phyloP scores from a whole-genome alignment of 1,140 invertebrate species.

The Drosophila ananassae region DNA sequence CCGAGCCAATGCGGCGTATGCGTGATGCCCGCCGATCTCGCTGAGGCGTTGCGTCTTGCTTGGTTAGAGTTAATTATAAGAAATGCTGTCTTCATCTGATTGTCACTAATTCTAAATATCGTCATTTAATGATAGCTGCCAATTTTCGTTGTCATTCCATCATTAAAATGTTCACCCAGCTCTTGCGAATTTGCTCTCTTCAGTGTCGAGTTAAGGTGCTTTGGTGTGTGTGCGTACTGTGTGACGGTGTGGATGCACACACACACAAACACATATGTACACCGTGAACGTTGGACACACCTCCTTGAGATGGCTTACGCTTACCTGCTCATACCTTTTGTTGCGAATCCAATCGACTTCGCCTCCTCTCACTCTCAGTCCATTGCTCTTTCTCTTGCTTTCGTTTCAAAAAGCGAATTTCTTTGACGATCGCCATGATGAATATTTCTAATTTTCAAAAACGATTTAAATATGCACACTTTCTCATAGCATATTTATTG shows the following conservation, averaged over 20 bases:
- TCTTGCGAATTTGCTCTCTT: constrained; percentile 14
- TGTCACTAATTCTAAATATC: constrained; percentile 76
- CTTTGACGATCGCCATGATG: constrained; percentile 61
- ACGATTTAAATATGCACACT: not conserved
- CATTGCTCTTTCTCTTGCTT: constrained; percentile 3
- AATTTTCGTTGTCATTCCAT: constrained; percentile 74
- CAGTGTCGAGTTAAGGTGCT: not conserved
- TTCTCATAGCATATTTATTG: not conserved
- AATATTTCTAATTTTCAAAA: not conserved
- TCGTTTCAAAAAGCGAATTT: not conserved
- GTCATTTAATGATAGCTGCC: constrained; percentile 74
- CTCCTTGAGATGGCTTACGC: constrained; percentile 59
- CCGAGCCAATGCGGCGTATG: constrained; percentile 53
- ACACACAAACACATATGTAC: constrained; percentile 8
- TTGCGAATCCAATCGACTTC: constrained; percentile 60
- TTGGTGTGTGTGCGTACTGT: constrained; percentile 11
- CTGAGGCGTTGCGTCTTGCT: constrained; percentile 74
- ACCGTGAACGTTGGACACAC: constrained; percentile 64
- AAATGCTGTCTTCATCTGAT: constrained; percentile 79
- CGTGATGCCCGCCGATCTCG: constrained; percentile 57
- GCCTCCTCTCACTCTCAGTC: constrained; percentile 23
- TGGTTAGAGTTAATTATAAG: constrained; percentile 83
- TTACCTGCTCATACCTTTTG: constrained; percentile 75
- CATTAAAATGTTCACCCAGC: constrained; percentile 62
- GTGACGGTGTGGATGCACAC: not conserved